These are phyloP conservation scores for Drosophila koepferae DNA, from an alignment of 2,888 invertebrate species.

Conservation along the genomic window DNA sequence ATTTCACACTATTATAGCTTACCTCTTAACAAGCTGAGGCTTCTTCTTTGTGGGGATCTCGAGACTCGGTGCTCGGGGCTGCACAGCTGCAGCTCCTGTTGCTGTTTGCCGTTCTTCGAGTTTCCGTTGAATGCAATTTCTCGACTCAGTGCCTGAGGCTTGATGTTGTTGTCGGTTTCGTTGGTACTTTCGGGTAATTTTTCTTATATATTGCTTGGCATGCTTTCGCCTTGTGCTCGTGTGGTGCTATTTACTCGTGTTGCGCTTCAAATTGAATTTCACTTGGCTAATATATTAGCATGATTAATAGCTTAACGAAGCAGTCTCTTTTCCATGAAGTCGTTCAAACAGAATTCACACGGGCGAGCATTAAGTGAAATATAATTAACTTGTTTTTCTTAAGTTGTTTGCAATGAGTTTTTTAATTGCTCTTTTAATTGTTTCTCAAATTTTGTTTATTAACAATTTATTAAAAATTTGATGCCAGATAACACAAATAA, in stretches of 20 bases:
- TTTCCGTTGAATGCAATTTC: conserved; percentile 59
- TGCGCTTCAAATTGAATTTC: conserved; percentile 74
- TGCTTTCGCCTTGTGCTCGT: conserved; percentile 40
- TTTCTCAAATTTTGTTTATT: neutral
- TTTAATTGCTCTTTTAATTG: conserved; percentile 28
- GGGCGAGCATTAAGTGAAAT: conserved; percentile 7
- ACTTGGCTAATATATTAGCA: conserved; percentile 74
- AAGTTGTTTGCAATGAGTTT: neutral
- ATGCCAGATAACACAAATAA: neutral
- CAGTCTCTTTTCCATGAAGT: conserved; percentile 18
- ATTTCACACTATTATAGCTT: conserved; percentile 1
- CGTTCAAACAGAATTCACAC: conserved; percentile 13
- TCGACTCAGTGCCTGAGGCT: conserved; percentile 49
- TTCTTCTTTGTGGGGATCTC: conserved; percentile 5
- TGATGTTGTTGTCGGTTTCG: conserved; percentile 25
- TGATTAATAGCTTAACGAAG: conserved; percentile 71
- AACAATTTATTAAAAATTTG: neutral
- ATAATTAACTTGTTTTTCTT: conserved; percentile 9
- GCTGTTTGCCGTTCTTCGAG: conserved; percentile 8
- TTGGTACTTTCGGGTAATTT: conserved; percentile 44
- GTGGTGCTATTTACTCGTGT: conserved; percentile 43
- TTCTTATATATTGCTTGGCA: conserved; percentile 45
- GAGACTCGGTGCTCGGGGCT: neutral
- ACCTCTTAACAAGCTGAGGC: conserved; percentile 13
- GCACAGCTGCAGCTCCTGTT: conserved; percentile 20